Conservation (phyloP, 2,797 vertebrate species). For the Lemur catta region DNA sequence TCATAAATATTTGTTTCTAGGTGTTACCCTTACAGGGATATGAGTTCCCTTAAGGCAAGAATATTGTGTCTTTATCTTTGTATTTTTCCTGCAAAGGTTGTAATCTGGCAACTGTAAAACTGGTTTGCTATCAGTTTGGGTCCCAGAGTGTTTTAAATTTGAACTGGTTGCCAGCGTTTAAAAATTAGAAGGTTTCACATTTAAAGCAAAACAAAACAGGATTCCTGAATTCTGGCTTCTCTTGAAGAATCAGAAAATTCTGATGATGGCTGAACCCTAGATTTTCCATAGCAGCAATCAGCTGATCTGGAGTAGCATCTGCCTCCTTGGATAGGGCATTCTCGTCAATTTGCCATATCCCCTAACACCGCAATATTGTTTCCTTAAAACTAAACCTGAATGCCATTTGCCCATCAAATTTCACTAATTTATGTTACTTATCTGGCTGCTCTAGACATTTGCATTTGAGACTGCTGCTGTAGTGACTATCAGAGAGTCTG, state of each 20-base stretch:
- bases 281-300: not conserved
- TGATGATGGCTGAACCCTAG: not conserved
- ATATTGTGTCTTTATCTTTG: not conserved
- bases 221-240: constrained; percentile 20
- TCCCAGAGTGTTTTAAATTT: constrained; percentile 35
- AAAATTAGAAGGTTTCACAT: not conserved
- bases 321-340: not conserved
- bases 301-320: not conserved
- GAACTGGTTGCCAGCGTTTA: constrained; percentile 25
- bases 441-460: not conserved
- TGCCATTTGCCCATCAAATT: not conserved
- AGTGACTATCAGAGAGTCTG: not conserved
- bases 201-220: constrained; percentile 4
- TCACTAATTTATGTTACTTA: not conserved
- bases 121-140: not conserved
- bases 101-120: not conserved
- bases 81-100: not conserved
- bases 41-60: not conserved
- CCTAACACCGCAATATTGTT: not conserved
- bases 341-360: not conserved
- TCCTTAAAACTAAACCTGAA: constrained; percentile 12
- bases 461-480: not conserved
- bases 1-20: constrained; percentile 5
- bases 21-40: not conserved
- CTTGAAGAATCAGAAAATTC: constrained; percentile 29